Conservation (phyloP, 2,113 vertebrate species). For the Chaetura pelagica region DNA sequence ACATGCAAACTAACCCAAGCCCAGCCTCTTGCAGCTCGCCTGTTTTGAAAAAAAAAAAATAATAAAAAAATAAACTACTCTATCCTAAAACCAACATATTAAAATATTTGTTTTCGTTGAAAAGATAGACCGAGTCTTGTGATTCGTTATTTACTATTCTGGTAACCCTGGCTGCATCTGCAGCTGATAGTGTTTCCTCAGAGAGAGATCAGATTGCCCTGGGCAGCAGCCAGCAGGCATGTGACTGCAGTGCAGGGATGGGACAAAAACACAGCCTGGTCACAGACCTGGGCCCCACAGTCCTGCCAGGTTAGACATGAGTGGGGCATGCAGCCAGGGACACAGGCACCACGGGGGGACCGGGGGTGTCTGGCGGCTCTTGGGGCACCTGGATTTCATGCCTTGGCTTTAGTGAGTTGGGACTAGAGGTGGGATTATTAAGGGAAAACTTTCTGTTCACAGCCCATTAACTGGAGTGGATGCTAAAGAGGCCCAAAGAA, state of each 20-base stretch:
- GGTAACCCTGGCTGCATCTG: conserved; percentile 82
- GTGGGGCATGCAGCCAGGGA: not conserved
- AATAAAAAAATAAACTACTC: too few relatives aligned
- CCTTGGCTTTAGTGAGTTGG: not conserved
- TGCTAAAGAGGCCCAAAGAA: not conserved
- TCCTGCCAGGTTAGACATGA: rapidly evolving
- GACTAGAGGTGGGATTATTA: not conserved
- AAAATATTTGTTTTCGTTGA: conserved; percentile 79
- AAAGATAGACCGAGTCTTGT: conserved; percentile 73
- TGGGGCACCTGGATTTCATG: not conserved
- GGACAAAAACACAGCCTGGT: not conserved
- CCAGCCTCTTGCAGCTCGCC: not conserved
- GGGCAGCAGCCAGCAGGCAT: conserved; percentile 79
- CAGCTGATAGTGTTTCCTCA: conserved; percentile 82
- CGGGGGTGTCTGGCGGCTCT: not conserved
- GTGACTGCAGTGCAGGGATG: conserved; percentile 79
- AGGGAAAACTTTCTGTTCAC: not conserved
- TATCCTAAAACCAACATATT: conserved; percentile 67
- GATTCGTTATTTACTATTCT: conserved; percentile 90
- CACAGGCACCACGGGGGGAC: rapidly evolving
- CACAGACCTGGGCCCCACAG: not conserved
- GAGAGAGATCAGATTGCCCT: conserved; percentile 74
- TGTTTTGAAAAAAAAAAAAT: not conserved
- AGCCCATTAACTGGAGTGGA: not conserved
- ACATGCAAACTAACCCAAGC: not conserved